These are phyloP conservation scores for Bradysia coprophila DNA, from an alignment of 1,140 invertebrate species.

Conservation along the genomic window DNA sequence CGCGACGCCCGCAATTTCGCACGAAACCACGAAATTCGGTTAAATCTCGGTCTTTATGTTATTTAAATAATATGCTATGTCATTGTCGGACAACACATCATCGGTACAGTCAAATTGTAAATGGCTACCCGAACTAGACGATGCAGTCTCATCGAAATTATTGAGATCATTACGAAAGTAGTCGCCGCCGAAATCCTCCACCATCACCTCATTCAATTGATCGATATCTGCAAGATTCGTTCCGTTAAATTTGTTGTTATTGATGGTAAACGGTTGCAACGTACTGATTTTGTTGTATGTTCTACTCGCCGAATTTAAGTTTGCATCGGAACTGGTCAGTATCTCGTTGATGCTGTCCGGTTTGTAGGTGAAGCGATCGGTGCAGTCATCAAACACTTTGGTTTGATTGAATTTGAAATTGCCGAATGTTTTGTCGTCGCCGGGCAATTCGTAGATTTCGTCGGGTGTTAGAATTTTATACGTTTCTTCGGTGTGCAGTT, in stretches of 20 bases:
- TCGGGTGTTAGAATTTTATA: background rate
- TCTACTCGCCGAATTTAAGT: constrained; percentile 19
- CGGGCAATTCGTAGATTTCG: background rate
- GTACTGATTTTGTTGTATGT: background rate
- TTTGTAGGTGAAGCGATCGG: constrained; percentile 5
- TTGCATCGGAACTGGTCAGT: constrained; percentile 15
- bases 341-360: constrained; percentile 6
- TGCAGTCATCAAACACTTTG: constrained; percentile 8
- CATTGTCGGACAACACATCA: background rate
- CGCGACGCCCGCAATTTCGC: too few relatives aligned
- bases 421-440: constrained; percentile 1
- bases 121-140: background rate
- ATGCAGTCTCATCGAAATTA: background rate
- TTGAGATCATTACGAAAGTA: background rate
- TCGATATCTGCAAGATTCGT: background rate
- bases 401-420: constrained; percentile 7
- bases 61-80: background rate
- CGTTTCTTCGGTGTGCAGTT: background rate
- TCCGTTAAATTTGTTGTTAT: background rate
- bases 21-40: background rate
- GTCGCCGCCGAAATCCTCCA: background rate
- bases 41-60: background rate
- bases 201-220: background rate
- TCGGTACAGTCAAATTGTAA: background rate
- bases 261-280: too few relatives aligned